Evolutionary conservation across 2,113 vertebrate species (phyloP), one percentile per base, ranked within the genome.

Genomic region (Neotoma lepida): DNA sequence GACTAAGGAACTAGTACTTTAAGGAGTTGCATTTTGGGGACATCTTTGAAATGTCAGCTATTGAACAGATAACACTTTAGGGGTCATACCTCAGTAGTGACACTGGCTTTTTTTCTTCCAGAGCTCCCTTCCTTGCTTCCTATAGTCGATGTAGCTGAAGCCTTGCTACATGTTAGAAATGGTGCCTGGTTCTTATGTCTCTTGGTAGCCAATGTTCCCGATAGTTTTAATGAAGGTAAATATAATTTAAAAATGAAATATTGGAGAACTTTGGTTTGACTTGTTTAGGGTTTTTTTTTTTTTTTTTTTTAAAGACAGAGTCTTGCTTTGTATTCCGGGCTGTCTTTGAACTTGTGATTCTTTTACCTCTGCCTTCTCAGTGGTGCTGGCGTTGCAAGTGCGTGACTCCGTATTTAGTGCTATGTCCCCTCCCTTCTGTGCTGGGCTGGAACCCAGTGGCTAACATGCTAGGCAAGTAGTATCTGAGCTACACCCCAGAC

Each of bases 101-200:
- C 63, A 2, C 0, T 92, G 80, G 14, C 18, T 56, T 15, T 95
- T 95, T 94, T 95, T 86, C 71, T 6, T 49, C 0, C 86, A 99
- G 99, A 99, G 94, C 98, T 99, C 66, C 99, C 99, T 0, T 99
- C 99, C 0, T 97, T 99, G 95, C 97, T 99, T 97, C 99, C 99
- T 0, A 99, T 99, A 28, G 98, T 99, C 56, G 99, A 99, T 9
- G 99, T 99, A 94, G 99, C 99, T 0, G 99, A 99, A 96, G 99
- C 99, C 86, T 98, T 99, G 97, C 97, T 99, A 17, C 99, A 99
- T 0, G 99, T 99, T 86, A 99, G 99, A 61, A 99, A 99, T 0
- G 99, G 99, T 76, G 99, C 99, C 95, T 99, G 99, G 99, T 99
- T 99, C 97, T 98, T 99, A 82, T 99, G 99, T 98, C 98, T 99